These are phyloP conservation scores for Hoplostethus atlanticus DNA, from an alignment of 2,797 vertebrate genomes.

Conservation along the genomic window DNA sequence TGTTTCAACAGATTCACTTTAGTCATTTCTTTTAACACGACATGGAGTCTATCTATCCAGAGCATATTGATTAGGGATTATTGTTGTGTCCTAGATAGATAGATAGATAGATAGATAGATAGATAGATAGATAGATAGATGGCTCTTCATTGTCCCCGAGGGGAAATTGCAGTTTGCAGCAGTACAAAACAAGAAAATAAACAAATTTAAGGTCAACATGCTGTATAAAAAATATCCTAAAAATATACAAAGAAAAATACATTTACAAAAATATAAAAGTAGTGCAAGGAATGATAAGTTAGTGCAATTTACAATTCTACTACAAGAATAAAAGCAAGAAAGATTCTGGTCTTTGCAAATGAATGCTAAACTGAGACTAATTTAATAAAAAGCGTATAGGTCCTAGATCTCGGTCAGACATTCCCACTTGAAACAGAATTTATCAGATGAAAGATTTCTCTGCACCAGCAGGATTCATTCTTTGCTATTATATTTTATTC, in stretches of 20 bases:
- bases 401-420: neutral
- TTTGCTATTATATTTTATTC: neutral
- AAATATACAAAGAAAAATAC: too few species aligned
- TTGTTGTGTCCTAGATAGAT: neutral
- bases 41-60: neutral
- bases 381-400: neutral
- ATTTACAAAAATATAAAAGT: too few species aligned
- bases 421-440: neutral
- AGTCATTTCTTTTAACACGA: neutral
- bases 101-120: too few species aligned
- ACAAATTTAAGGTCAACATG: too few species aligned
- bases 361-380: neutral
- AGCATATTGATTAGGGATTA: conserved; percentile 2
- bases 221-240: too few species aligned
- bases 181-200: too few species aligned
- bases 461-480: neutral
- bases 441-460: neutral
- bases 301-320: neutral
- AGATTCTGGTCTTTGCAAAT: neutral
- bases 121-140: too few species aligned
- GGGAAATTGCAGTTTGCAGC: too few species aligned
- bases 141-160: too few species aligned
- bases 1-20: conserved; percentile 35
- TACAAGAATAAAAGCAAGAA: neutral
- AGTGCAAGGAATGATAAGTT: too few species aligned